These are phyloP conservation scores for Patella depressa DNA, from an alignment of 2,888 invertebrate genomes.

Conservation along the genomic window DNA sequence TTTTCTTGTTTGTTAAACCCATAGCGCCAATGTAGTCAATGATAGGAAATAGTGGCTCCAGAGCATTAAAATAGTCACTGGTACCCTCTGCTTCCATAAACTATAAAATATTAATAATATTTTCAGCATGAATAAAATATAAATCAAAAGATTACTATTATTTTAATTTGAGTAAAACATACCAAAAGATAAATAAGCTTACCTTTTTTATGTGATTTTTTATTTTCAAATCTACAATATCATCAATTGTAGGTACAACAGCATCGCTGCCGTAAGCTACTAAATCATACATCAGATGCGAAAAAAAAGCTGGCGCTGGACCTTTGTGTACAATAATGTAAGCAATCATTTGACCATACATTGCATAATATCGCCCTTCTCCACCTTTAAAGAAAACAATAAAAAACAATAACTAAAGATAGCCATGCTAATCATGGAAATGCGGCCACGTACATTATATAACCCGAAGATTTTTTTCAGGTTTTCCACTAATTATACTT, in stretches of 20 bases:
- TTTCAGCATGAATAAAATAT: no score
- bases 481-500: no score
- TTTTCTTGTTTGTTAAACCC: background rate
- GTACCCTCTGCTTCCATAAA: no score
- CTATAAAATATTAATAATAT: no score
- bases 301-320: background rate
- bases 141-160: no score
- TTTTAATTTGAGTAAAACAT: no score
- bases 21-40: background rate
- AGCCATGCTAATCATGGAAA: no score
- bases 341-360: background rate
- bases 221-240: background rate
- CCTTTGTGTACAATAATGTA: background rate
- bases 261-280: background rate
- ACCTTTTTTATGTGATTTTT: background rate
- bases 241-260: background rate
- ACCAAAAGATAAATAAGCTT: background rate
- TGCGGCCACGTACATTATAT: no score
- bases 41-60: background rate
- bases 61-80: no score
- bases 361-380: background rate
- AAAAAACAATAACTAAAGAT: no score
- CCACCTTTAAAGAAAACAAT: background rate
- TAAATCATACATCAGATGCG: background rate
- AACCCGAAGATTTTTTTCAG: no score